Percentiles rank a stretch among this genome's conserved stretches.
These are phyloP conservation scores for Prosapia bicincta DNA, from an alignment of 2,888 invertebrate species.

Conservation along the genomic window DNA sequence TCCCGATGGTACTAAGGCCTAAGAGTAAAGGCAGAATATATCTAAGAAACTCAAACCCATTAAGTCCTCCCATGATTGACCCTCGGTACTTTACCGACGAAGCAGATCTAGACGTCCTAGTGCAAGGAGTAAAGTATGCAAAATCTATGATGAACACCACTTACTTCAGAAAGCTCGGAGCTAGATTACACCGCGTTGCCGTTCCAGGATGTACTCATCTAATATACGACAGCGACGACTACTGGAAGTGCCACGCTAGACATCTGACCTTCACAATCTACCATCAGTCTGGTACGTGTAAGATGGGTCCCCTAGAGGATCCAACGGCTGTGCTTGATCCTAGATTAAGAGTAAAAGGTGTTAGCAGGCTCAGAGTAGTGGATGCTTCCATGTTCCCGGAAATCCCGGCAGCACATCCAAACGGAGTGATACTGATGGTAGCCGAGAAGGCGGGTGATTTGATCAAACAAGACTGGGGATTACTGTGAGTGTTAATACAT, in stretches of 20 bases:
- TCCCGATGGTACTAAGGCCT: constrained; percentile 63
- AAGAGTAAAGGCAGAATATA: constrained; percentile 63
- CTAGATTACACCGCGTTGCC: constrained; percentile 52
- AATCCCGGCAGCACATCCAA: constrained; percentile 62
- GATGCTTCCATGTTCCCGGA: constrained; percentile 68
- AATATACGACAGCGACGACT: constrained; percentile 56
- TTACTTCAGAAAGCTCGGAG: constrained; percentile 57
- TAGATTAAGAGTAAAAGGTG: constrained; percentile 56
- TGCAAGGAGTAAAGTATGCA: constrained; percentile 56
- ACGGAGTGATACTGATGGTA: constrained; percentile 66
- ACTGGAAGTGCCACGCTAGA: constrained; percentile 63
- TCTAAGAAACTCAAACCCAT: constrained; percentile 60
- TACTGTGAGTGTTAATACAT: no score
- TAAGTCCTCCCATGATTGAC: constrained; percentile 60
- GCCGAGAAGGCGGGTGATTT: constrained; percentile 58
- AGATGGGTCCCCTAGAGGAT: constrained; percentile 54
- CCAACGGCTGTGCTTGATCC: constrained; percentile 55
- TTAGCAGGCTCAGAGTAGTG: constrained; percentile 60
- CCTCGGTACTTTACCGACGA: constrained; percentile 64
- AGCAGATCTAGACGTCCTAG: constrained; percentile 60
- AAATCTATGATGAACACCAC: constrained; percentile 57
- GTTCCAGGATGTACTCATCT: constrained; percentile 55
- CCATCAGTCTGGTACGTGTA: constrained; percentile 56
- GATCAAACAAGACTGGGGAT: constrained; percentile 39
- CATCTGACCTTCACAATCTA: constrained; percentile 60